Percentiles rank a stretch among this genome's conserved stretches.
Evolutionary conservation across 2,797 vertebrate species (phyloP).

Genomic region (Geotrypetes seraphini): DNA sequence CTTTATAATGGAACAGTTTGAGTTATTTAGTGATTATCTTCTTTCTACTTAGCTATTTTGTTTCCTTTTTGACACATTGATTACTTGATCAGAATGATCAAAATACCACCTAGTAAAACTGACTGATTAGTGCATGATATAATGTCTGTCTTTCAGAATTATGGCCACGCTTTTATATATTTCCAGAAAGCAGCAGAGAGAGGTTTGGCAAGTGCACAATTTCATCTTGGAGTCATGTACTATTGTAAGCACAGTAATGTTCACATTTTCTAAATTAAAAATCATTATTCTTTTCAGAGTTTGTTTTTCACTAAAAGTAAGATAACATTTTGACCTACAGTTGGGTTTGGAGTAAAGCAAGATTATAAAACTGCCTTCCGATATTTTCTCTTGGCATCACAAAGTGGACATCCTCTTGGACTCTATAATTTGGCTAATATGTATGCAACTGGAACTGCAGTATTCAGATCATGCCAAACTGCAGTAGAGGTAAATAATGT

Average conservation of each 20-base stretch:
- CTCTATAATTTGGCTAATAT: conserved; percentile 42
- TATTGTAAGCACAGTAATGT: conserved; percentile 26
- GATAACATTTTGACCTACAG: conserved; percentile 34
- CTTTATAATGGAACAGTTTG: no score
- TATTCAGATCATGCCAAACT: conserved; percentile 35
- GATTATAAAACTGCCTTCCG: conserved; percentile 43
- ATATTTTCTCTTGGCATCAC: conserved; percentile 47
- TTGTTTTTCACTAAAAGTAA: no score
- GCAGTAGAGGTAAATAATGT: conserved; percentile 34
- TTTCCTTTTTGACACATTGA: no score
- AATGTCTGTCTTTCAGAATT: conserved; percentile 36
- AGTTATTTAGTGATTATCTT: no score
- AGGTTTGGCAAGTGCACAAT: conserved; percentile 41
- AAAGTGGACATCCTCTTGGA: conserved; percentile 38
- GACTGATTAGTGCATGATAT: no score
- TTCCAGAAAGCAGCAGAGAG: conserved; percentile 47
- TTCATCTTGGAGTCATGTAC: conserved; percentile 46
- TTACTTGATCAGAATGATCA: no score
- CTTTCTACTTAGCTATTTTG: no score
- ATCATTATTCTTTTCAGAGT: no score
- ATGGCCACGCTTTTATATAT: conserved; percentile 38
- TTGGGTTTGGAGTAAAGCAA: conserved; percentile 35
- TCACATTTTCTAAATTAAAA: no score
- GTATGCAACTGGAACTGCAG: conserved; percentile 34
- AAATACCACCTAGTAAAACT: no score